Percentiles rank a stretch among this genome's conserved stretches.
Evolutionary conservation across 2,797 vertebrate genomes (phyloP).

Genomic region (Remorina albescens): DNA sequence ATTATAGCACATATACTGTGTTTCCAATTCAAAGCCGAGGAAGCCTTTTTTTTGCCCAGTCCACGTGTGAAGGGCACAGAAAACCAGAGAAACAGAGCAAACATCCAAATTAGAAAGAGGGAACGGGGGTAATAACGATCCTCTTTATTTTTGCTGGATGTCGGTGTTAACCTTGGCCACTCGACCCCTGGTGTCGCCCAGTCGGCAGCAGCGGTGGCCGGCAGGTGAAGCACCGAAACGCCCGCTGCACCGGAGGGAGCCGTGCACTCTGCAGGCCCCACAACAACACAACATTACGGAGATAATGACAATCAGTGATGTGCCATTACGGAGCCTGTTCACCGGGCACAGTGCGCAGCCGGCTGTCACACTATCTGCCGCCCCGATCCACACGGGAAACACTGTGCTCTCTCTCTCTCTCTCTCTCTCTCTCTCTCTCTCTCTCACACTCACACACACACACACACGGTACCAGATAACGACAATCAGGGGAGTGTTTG

Average conservation of each 20-base stretch:
- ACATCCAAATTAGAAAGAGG: constrained; percentile 12
- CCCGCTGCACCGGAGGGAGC: constrained; percentile 8
- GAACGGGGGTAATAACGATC: constrained; percentile 32
- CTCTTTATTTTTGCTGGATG: constrained; percentile 35
- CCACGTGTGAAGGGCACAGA: constrained; percentile 2
- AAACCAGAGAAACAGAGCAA: neutral
- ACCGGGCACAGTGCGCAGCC: constrained; percentile 47
- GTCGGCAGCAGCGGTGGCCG: constrained; percentile 8
- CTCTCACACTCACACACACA: too few species aligned
- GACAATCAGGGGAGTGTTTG: neutral
- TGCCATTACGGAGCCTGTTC: constrained; percentile 39
- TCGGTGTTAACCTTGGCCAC: constrained; percentile 71
- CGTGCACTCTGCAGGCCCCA: neutral
- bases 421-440: too few species aligned
- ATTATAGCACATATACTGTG: too few species aligned
- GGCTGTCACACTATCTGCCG: neutral
- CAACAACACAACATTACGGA: constrained; percentile 10
- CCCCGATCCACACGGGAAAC: too few species aligned
- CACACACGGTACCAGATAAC: too few species aligned
- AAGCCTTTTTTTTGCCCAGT: neutral
- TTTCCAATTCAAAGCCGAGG: constrained; percentile 3
- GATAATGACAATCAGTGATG: constrained; percentile 31
- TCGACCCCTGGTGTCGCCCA: constrained; percentile 38
- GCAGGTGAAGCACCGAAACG: neutral
- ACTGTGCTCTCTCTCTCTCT: too few species aligned